Base-by-base conservation (phyloP, 2,888 invertebrate species). In the Arge pagana region DNA sequence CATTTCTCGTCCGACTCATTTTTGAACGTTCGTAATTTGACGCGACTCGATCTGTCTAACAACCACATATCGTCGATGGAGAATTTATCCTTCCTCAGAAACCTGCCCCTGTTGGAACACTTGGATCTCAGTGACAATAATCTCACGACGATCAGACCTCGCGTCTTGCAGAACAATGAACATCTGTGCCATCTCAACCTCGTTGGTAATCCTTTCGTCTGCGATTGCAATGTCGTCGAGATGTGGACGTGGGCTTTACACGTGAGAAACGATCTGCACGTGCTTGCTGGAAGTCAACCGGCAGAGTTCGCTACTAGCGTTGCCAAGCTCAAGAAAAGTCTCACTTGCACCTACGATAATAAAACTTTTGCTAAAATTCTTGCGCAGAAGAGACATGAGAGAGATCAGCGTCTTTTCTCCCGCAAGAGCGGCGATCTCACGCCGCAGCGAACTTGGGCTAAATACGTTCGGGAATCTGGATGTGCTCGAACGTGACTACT, bases 171-270 rank as follows among this genome's bases (percentile, higher is more conserved):
- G 1, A 75, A 78, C 41, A 87, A 86, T 72, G 80, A 82, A 0
- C 81, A 80, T 54, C 66, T 88, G 3, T 75, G 82, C 51, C 83
- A 83, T 3, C 62, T 88, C 40, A 86, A 85, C 65, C 74, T 88
- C 4, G 77, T 86, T 6, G 85, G 85, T 3, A 88, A 88, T 74
- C 87, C 85, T 2, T 87, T 87, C 77, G 75, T 81, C 50, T 88
- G 88, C 64, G 84, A 86, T 61, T 88, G 88, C 61, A 82, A 84
- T 56, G 81, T 88, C 18, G 83, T 83, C 0, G 85, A 86, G 52
- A 82, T 86, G 79, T 88, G 88, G 88, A 83, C 86, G 61, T 88
- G 88, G 88, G 87, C 87, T 0, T 77, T 83, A 28, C 80, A 84
- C 72, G 82, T 82, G 26, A 85, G 85, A 63, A 84, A 83, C 8